A percentile compares a stretch with the other conserved stretches of the same genome.
These are phyloP conservation scores for Neelides folsomi DNA, from an alignment of 2,888 invertebrate species.

Conservation along the genomic window DNA sequence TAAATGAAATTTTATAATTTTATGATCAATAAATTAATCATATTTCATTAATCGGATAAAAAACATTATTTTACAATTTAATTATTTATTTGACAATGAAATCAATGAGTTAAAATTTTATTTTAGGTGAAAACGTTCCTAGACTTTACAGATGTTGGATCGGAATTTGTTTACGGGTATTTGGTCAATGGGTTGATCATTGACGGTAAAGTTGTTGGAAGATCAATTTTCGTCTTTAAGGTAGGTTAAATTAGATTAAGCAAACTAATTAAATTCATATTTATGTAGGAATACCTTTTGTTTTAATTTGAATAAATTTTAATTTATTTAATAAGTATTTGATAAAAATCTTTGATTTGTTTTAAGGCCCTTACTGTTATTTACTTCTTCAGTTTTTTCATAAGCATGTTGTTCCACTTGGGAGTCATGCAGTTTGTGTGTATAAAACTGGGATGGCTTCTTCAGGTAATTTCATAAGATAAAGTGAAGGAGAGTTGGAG, in stretches of 20 bases:
- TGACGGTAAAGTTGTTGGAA: conserved; percentile 44
- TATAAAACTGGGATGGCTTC: conserved; percentile 58
- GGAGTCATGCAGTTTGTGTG: conserved; percentile 84
- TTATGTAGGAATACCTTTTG: too few relatives aligned
- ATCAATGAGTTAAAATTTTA: neutral
- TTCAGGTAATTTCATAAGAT: conserved; percentile 41
- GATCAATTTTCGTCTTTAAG: conserved; percentile 68
- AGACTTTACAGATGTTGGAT: conserved; percentile 61
- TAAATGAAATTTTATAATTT: neutral
- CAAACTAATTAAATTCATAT: too few relatives aligned
- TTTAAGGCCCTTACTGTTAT: conserved; percentile 69
- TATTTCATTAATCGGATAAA: neutral
- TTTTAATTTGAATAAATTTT: neutral
- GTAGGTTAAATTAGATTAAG: conserved; percentile 42
- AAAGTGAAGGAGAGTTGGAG: too few relatives aligned
- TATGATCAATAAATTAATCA: neutral
- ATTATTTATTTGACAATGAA: neutral
- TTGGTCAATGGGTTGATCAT: too few relatives aligned
- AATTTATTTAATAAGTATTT: neutral
- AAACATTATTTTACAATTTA: too few relatives aligned
- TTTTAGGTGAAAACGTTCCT: conserved; percentile 59
- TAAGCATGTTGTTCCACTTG: conserved; percentile 74
- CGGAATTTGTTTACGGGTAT: conserved; percentile 67
- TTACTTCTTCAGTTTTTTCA: conserved; percentile 81
- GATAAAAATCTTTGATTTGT: too few relatives aligned